Evolutionary conservation across 2,888 invertebrate species (phyloP).

Genomic region (Steinernema carpocapsae): DNA sequence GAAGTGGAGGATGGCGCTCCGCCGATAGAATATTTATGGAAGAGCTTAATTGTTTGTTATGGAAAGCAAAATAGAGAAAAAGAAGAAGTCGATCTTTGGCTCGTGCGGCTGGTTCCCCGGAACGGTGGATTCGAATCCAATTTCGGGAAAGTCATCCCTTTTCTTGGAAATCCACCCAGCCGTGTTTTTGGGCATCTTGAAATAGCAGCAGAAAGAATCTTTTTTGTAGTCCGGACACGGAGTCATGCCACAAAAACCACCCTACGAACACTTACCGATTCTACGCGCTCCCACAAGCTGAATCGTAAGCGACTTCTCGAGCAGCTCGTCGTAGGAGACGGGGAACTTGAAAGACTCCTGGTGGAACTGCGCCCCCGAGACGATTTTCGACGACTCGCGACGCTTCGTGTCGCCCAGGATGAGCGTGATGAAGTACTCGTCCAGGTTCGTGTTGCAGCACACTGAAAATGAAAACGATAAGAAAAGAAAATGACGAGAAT

Average conservation of each 20-base stretch:
- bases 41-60: slow-evolving; percentile 27
- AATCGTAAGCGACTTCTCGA: slow-evolving; percentile 42
- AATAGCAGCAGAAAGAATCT: neutral
- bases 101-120: too few relatives aligned
- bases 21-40: slow-evolving; percentile 28
- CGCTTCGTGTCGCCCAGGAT: slow-evolving; percentile 17
- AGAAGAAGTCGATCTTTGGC: neutral
- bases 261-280: slow-evolving; percentile 1
- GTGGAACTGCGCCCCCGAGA: slow-evolving; percentile 19
- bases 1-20: neutral
- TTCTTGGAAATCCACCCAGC: too few relatives aligned
- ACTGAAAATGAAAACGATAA: neutral
- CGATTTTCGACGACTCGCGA: slow-evolving; percentile 31
- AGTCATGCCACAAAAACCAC: neutral
- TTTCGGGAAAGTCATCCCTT: too few relatives aligned
- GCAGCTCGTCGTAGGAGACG: slow-evolving; percentile 48
- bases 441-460: slow-evolving; percentile 29
- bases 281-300: slow-evolving; percentile 38
- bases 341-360: slow-evolving; percentile 44
- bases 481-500: neutral
- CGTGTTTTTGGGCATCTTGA: neutral
- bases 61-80: slow-evolving; percentile 5
- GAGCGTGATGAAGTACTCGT: slow-evolving; percentile 29
- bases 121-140: too few relatives aligned
- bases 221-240: neutral